Base-by-base conservation (phyloP, 2,797 vertebrate species). In the Dermochelys coriacea region DNA sequence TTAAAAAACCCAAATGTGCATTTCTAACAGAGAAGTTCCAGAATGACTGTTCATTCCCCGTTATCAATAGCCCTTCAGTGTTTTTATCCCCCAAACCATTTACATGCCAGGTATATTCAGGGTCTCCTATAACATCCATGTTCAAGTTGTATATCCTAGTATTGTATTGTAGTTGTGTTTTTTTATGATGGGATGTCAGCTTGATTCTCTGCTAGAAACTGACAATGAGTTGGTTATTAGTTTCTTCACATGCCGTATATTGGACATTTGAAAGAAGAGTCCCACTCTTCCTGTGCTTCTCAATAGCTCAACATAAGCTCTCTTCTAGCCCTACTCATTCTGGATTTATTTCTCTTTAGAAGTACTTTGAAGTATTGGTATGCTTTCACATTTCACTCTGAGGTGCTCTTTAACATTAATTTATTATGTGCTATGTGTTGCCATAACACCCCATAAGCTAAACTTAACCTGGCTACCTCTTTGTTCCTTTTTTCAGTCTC, bases 391-490 rank as follows among this genome's bases (percentile, higher is more conserved):
- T 61, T 16, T 31, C 57, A 15, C 14, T 31, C 57, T 31, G 41
- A 75, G 45, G 82, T 88, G n/a, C 50, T 80, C 31, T 16, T 50
- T 84, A 34, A 7, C 12, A 18, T 51, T 27, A 51, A 1, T 2
- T 12, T 78, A 71, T 52, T 68, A 16, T 61, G 41, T 2, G 1
- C 84, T 12, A 6, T 74, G 8, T 68, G 59, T 92, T 88, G 59
- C 68, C 74, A 45, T 92, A 78, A 3, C 55, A 80, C 74, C 74
- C 83, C 25, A 93, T 75, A 87, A 87, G 9, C 80, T 31, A 87
- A 89, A 82, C 64, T 77, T 49, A 75, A 41, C 5, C 71, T 77
- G 88, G 85, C 27, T 94, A 85, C 52, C 92, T 96, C 95, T 91
- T 27, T 41, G 12, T 90, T 68, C 78, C 87, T 54, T 80, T 92